Evolutionary conservation across 1,140 invertebrate species (phyloP).

Genomic region (Plodia interpunctella): DNA sequence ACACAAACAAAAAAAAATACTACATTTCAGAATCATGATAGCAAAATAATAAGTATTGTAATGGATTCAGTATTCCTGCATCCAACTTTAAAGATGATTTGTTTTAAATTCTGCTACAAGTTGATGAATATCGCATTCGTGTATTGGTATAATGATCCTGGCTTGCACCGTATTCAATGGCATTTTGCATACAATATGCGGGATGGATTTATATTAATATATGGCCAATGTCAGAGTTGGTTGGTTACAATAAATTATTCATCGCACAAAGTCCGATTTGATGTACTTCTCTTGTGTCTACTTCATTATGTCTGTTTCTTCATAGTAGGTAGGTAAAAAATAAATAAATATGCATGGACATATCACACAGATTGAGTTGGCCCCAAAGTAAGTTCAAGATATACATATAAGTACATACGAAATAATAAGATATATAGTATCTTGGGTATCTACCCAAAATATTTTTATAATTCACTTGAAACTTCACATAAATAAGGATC

Average conservation of each 20-base stretch:
- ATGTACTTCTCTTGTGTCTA: neutral
- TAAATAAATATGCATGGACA: too few relatives aligned
- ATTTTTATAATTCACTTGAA: too few relatives aligned
- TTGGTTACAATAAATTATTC: slow-evolving; percentile 75
- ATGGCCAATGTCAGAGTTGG: slow-evolving; percentile 70
- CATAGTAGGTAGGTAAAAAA: too few relatives aligned
- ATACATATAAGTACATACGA: too few relatives aligned
- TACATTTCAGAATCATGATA: too few relatives aligned
- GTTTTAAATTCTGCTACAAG: slow-evolving; percentile 69
- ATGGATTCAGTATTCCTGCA: slow-evolving; percentile 50
- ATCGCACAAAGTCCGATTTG: slow-evolving; percentile 49
- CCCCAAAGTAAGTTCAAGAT: too few relatives aligned
- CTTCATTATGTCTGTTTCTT: too few relatives aligned
- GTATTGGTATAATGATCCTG: slow-evolving; percentile 75
- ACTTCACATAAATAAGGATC: too few relatives aligned
- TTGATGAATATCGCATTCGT: slow-evolving; percentile 72
- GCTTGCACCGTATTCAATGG: slow-evolving; percentile 73
- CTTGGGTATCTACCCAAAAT: too few relatives aligned
- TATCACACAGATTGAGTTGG: too few relatives aligned
- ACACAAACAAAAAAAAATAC: too few relatives aligned
- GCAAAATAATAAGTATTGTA: slow-evolving; percentile 45
- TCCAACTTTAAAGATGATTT: slow-evolving; percentile 68
- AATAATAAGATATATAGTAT: too few relatives aligned
- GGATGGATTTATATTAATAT: slow-evolving; percentile 77
- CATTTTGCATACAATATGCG: slow-evolving; percentile 76